Base-by-base conservation (phyloP, 1,140 invertebrate genomes). In the Phymorhynchus buccinoides region DNA sequence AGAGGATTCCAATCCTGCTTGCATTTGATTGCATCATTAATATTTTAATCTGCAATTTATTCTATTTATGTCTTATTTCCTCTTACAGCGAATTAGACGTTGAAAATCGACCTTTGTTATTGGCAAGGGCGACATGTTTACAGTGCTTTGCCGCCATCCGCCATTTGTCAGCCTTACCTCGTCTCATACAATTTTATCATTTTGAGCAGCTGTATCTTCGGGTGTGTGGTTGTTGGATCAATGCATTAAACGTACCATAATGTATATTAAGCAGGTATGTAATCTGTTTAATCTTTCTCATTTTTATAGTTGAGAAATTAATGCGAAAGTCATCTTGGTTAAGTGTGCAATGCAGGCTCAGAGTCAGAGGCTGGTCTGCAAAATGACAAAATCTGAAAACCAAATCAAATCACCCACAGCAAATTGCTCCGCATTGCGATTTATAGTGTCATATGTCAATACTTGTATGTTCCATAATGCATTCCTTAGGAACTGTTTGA, bases 211-310 rank as follows among this genome's bases (percentile, higher is more conserved):
- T 62, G 56, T 62, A 62, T 62, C 56, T 22, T 62, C 56, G n/a
- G 56, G n/a, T 62, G 22, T 1, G 22, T 18, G 56, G 56, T 62
- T 16, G 6, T 62, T 27, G 56, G 56, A 62, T 62, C 56, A 62
- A 62, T 62, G 56, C 56, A 62, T 4, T 62, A 62, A 62, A 14
- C n/a, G n/a, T 9, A 62, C 22, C 56, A 62, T 62, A 62, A 62
- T 62, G 56, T 62, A 62, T 62, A 62, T 62, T 27, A 62, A 62
- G n/a, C 56, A 62, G 56, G 56, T 62, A 62, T 62, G 56, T 62
- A 27, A 52, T 9, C 48, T 52, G 48, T 9, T 52, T 52, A 2
- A 52, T 52, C 12, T 18, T 52, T 52, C 44, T 52, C 48, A 2
- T 18, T 52, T 52, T 52, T 52, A n/a, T n/a, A n/a, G n/a, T n/a